Evolutionary conservation across 2,113 vertebrate species (phyloP).

Genomic region (Pipa parva): DNA sequence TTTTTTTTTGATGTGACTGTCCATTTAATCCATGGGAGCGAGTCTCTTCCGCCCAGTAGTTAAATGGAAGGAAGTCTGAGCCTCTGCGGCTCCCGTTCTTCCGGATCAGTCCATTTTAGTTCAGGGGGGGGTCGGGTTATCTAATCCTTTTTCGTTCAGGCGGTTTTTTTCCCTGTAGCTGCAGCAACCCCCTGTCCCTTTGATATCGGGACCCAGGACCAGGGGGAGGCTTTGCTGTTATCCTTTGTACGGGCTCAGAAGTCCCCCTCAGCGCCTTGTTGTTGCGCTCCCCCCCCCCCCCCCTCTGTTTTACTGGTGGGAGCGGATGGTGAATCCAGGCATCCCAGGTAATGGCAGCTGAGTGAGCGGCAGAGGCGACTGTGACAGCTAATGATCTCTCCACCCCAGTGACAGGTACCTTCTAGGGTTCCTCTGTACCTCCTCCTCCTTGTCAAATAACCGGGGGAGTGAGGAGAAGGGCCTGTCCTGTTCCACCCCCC

Average conservation of each 20-base stretch:
- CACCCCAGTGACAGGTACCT: constrained; percentile 25
- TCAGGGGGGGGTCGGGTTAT: not conserved
- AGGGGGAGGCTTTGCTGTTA: not conserved
- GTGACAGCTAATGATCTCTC: constrained; percentile 1
- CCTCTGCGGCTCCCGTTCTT: constrained; percentile 14
- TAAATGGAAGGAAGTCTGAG: not conserved
- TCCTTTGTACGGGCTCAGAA: too few relatives aligned
- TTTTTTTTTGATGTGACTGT: too few relatives aligned
- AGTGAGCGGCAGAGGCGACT: constrained; percentile 23
- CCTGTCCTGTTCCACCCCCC: not conserved
- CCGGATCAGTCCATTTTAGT: not conserved
- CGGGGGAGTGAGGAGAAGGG: too few relatives aligned
- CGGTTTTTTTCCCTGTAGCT: not conserved
- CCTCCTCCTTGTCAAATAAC: not conserved
- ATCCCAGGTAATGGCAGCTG: constrained; percentile 38
- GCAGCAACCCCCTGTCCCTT: too few relatives aligned
- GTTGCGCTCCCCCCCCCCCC: not conserved
- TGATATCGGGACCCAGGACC: too few relatives aligned
- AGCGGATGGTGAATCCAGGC: constrained; percentile 3
- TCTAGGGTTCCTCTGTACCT: too few relatives aligned
- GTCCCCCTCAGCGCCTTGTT: too few relatives aligned
- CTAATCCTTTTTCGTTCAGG: not conserved
- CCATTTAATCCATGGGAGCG: too few relatives aligned
- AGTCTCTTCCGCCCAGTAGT: too few relatives aligned
- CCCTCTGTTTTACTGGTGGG: not conserved